phyloP scores from a whole-genome alignment of 2,888 invertebrate species.

The Venusia cambrica region DNA sequence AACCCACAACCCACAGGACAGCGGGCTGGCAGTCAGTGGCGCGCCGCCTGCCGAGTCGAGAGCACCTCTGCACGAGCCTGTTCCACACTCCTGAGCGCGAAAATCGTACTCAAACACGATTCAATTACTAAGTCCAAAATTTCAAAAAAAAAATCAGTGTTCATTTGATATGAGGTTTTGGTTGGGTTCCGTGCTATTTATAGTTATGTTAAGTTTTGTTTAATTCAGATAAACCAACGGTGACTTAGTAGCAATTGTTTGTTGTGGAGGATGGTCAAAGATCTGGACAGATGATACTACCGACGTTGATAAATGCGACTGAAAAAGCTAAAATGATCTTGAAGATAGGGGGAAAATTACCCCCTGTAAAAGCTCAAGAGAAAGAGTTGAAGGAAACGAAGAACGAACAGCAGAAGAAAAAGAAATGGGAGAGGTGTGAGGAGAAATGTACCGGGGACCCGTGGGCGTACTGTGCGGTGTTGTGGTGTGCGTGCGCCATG shows the following conservation, averaged over 20 bases:
- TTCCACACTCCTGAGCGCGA: slow-evolving; percentile 24
- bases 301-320: slow-evolving; percentile 23
- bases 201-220: slow-evolving; percentile 17
- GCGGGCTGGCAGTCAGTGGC: slow-evolving; percentile 65
- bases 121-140: slow-evolving; percentile 29
- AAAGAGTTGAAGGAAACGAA: slow-evolving; percentile 44
- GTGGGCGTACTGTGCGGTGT: slow-evolving; percentile 73
- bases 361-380: slow-evolving; percentile 46
- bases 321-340: slow-evolving; percentile 58
- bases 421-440: slow-evolving; percentile 61
- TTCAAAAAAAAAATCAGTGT: slow-evolving; percentile 8
- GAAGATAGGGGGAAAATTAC: slow-evolving; percentile 65
- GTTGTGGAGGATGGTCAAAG: slow-evolving; percentile 23
- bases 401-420: slow-evolving; percentile 51
- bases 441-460: slow-evolving; percentile 63
- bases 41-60: slow-evolving; percentile 51
- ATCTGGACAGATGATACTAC: slow-evolving; percentile 40
- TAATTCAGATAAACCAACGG: slow-evolving; percentile 4
- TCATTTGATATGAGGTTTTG: slow-evolving; percentile 12
- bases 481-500: slow-evolving; percentile 85
- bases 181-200: slow-evolving; percentile 19
- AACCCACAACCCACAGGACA: slow-evolving; percentile 29
- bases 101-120: slow-evolving; percentile 65
- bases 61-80: slow-evolving; percentile 41
- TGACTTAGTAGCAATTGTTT: slow-evolving; percentile 11